These are phyloP conservation scores for Australoheros facetus DNA, from an alignment of 2,797 vertebrate species.

Conservation along the genomic window DNA sequence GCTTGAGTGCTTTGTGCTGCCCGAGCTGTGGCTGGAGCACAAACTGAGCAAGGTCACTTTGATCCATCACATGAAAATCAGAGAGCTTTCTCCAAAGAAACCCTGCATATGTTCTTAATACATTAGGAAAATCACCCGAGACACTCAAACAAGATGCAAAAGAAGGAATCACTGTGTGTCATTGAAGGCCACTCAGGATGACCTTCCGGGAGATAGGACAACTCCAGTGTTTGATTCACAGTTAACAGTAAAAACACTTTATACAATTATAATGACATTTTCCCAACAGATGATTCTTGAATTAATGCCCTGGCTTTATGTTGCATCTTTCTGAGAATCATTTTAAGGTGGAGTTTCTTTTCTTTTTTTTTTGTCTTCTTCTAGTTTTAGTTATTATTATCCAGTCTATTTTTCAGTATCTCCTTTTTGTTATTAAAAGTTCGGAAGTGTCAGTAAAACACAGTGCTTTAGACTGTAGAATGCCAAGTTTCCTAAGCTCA, in stretches of 20 bases:
- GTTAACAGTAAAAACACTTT: constrained; percentile 1
- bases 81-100: constrained; percentile 66
- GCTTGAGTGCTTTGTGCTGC: constrained; percentile 45
- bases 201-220: neutral
- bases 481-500: too few relatives aligned
- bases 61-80: constrained; percentile 73
- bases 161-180: constrained; percentile 39
- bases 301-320: neutral
- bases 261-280: neutral
- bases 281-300: accelerated
- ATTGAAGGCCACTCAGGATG: constrained; percentile 30
- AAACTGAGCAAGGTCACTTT: constrained; percentile 46
- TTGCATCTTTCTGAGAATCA: neutral
- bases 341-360: neutral
- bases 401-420: neutral
- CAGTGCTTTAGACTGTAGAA: neutral
- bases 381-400: neutral
- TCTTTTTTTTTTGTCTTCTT: neutral
- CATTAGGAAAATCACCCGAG: constrained; percentile 80
- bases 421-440: neutral
- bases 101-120: constrained; percentile 74
- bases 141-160: constrained; percentile 86
- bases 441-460: neutral
- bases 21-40: constrained; percentile 15
- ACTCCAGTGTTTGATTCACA: neutral